phyloP scores from a whole-genome alignment of 2,888 invertebrate species.

The Homarus gammarus region DNA sequence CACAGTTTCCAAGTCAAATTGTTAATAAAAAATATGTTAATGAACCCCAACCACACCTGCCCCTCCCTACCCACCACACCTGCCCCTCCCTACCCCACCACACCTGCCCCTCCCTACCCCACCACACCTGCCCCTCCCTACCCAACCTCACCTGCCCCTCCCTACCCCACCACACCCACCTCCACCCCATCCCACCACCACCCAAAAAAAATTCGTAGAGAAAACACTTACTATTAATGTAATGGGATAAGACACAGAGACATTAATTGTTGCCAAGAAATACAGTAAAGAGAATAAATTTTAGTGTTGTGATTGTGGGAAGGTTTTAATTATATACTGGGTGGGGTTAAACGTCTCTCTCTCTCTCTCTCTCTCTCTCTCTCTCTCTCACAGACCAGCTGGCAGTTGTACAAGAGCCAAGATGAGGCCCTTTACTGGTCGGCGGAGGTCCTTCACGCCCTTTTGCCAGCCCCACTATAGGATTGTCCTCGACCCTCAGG shows the following conservation, averaged over 20 bases:
- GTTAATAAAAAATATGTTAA: too few species aligned
- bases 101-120: too few species aligned
- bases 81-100: too few species aligned
- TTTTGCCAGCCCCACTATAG: background rate
- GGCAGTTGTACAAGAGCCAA: background rate
- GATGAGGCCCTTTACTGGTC: background rate
- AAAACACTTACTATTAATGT: background rate
- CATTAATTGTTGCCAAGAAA: background rate
- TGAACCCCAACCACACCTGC: too few species aligned
- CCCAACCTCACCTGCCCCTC: too few species aligned
- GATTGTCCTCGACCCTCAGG: conserved; percentile 12
- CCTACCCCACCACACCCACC: too few species aligned
- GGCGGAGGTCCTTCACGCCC: background rate
- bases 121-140: too few species aligned
- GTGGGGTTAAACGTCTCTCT: background rate
- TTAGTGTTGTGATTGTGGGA: background rate
- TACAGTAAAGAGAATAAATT: background rate
- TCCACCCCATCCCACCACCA: too few species aligned
- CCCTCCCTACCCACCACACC: too few species aligned
- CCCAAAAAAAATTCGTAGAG: background rate
- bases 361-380: background rate
- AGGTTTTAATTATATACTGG: background rate
- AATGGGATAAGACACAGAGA: background rate
- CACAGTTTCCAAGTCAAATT: too few species aligned
- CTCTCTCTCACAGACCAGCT: background rate